Evolutionary conservation across 2,888 invertebrate genomes (phyloP).

Genomic region (Venustoraphidia nigricollis): DNA sequence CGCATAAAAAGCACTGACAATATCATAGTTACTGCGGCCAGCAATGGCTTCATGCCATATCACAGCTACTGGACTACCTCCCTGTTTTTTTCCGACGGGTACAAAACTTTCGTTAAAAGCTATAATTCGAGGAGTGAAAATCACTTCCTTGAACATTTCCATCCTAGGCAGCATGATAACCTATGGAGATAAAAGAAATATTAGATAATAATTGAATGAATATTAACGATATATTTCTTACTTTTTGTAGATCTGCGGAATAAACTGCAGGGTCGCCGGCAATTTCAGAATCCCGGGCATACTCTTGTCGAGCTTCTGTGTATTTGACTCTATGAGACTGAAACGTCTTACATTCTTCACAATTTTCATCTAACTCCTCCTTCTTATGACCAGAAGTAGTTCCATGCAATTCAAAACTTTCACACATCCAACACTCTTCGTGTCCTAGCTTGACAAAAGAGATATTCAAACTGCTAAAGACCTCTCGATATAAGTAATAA

Average conservation of each 20-base stretch:
- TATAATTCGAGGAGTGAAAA: constrained; percentile 8
- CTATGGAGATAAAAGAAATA: constrained; percentile 4
- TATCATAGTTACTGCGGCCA: constrained; percentile 2
- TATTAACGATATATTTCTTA: no score
- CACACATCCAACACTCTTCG: constrained; percentile 10
- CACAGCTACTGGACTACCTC: not conserved
- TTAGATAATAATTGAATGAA: no score
- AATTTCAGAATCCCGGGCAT: no score
- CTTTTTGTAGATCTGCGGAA: no score
- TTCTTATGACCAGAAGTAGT: not conserved
- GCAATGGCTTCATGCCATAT: constrained; percentile 3
- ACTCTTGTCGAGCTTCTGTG: no score
- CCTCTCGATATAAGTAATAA: constrained; percentile 9
- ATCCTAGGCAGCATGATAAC: constrained; percentile 10
- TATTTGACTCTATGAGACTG: no score
- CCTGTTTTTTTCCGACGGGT: constrained; percentile 5
- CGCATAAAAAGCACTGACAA: constrained; percentile 6
- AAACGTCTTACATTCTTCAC: no score
- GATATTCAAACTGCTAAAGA: constrained; percentile 7
- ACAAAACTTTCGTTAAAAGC: constrained; percentile 10
- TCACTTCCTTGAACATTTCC: constrained; percentile 8
- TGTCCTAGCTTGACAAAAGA: constrained; percentile 8
- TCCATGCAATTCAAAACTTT: constrained; percentile 7
- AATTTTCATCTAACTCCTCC: no score
- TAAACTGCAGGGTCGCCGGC: no score